Percentiles rank a stretch among this genome's conserved stretches.
Evolutionary conservation across 2,797 vertebrate genomes (phyloP).

Genomic region (Brachyalestes nurse): DNA sequence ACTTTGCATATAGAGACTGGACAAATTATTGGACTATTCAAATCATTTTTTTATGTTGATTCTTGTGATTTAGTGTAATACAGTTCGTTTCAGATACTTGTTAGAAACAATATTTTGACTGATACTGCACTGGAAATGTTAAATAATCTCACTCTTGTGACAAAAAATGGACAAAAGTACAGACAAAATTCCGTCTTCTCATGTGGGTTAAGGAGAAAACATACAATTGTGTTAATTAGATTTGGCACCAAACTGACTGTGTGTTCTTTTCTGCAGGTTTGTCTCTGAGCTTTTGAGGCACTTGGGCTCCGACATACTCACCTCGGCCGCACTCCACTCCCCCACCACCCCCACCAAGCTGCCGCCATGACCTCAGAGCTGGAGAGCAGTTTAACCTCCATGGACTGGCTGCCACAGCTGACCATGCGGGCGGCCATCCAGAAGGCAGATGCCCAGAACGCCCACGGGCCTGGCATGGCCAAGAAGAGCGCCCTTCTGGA

Average conservation of each 20-base stretch:
- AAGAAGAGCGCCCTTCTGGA: constrained; percentile 88
- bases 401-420: constrained; percentile 94
- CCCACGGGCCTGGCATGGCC: constrained; percentile 85
- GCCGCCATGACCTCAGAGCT: constrained; percentile 92
- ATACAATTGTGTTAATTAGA: too few species aligned
- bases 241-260: constrained; percentile 22
- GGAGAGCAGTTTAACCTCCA: constrained; percentile 94
- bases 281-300: constrained; percentile 47
- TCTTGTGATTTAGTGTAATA: too few species aligned
- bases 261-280: constrained; percentile 65
- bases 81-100: too few species aligned
- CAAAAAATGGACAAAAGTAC: too few species aligned
- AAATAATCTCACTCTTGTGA: too few species aligned
- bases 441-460: constrained; percentile 87
- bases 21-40: too few species aligned
- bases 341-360: constrained; percentile 66
- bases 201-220: too few species aligned
- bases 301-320: constrained; percentile 39
- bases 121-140: too few species aligned
- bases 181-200: too few species aligned
- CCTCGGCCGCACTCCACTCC: constrained; percentile 57
- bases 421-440: constrained; percentile 93
- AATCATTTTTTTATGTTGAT: too few species aligned
- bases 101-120: too few species aligned
- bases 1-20: too few species aligned